Evolutionary conservation across 1,140 invertebrate species (phyloP), one percentile per base, ranked within the genome.

Genomic region (Steinernema feltiae): DNA sequence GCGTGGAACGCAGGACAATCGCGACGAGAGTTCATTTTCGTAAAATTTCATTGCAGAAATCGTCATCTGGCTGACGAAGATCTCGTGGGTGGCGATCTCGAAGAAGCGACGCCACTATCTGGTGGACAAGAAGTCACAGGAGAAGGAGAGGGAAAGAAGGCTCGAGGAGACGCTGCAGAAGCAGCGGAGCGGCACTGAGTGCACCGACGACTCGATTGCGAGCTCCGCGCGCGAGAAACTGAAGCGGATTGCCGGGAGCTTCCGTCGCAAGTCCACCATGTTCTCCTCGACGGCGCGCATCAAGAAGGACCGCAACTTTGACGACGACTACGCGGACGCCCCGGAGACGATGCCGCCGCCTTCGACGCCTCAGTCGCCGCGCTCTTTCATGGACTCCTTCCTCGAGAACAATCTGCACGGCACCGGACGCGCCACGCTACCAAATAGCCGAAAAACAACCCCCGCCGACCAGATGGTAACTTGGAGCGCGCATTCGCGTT

Each of bases 31-130:
- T n/a, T n/a, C n/a, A n/a, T n/a, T n/a, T n/a, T n/a, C n/a, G n/a
- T n/a, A n/a, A n/a, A n/a, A n/a, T n/a, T n/a, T n/a, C n/a, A n/a
- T n/a, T n/a, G n/a, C n/a, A n/a, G 84, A 85, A 76, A 18, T 86
- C 0, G 30, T 77, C 30, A 81, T 85, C 1, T 85, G 76, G 72
- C 27, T 85, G 1, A 76, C 71, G 17, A 85, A 85, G 76, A 78
- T 86, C 27, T 76, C 74, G 24, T 85, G 84, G 84, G 74, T 86
- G 30, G 79, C 80, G 70, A 71, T 85, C 30, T 83, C 81, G 12
- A 83, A 81, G 71, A 80, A 79, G 27, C 71, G 84, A 70, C 69
- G 83, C 48, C 72, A 86, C n/a, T 80, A 85, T 69, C 76, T 85
- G 80, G 71, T 77, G 18, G 72, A 73, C 30, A 83, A 83, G 73